Evolutionary conservation across 2,888 invertebrate genomes (phyloP).

Genomic region (Strigamia transsilvanica): DNA sequence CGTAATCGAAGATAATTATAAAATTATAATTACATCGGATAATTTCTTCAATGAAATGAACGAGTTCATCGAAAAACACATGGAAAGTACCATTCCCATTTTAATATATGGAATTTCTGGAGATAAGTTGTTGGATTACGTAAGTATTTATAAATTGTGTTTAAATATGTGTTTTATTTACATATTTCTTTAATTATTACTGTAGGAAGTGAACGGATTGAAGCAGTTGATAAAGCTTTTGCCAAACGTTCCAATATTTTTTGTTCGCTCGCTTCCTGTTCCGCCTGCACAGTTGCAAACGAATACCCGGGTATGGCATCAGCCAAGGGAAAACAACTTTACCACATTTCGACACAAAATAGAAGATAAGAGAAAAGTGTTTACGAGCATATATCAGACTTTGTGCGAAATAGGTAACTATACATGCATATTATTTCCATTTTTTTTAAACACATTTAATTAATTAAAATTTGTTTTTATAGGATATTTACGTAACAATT

Average conservation of each 20-base stretch:
- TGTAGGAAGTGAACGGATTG: conserved; percentile 70
- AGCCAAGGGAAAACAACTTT: conserved; percentile 48
- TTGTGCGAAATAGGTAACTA: conserved; percentile 53
- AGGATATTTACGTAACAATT: conserved; percentile 59
- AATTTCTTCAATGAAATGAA: conserved; percentile 6
- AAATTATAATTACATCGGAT: conserved; percentile 77
- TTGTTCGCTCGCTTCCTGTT: conserved; percentile 69
- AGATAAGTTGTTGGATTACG: conserved; percentile 69
- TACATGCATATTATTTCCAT: not conserved
- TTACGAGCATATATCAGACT: conserved; percentile 56
- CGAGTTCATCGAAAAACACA: not conserved
- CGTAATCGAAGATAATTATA: conserved; percentile 76
- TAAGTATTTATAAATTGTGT: conserved; percentile 60
- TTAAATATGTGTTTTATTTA: not conserved
- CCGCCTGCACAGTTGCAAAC: conserved; percentile 69
- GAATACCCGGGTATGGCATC: conserved; percentile 62
- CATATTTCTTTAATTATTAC: not conserved
- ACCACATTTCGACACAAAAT: not conserved
- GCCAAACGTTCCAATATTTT: conserved; percentile 71
- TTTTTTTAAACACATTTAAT: not conserved
- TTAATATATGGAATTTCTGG: conserved; percentile 77
- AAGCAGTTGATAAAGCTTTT: conserved; percentile 69
- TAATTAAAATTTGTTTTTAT: not conserved
- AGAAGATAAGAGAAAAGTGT: conserved; percentile 56
- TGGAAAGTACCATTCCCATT: conserved; percentile 73